Evolutionary conservation across 2,113 vertebrate genomes (phyloP).

Genomic region (Esox niger): DNA sequence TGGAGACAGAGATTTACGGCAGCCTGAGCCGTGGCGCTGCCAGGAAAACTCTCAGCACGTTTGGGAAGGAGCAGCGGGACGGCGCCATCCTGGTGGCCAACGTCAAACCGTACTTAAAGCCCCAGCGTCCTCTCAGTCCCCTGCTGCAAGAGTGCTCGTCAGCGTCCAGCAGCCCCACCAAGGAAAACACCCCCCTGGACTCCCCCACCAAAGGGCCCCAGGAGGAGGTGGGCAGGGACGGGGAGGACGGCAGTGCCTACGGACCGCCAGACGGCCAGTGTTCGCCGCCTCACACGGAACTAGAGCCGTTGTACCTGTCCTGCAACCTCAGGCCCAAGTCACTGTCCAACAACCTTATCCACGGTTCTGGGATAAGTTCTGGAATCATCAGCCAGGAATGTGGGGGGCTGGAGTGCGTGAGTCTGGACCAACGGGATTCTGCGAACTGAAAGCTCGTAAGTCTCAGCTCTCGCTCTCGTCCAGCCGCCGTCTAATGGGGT

Average conservation of each 20-base stretch:
- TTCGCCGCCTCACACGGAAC: constrained; percentile 86
- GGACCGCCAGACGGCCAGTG: constrained; percentile 83
- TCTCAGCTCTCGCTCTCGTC: constrained; percentile 29
- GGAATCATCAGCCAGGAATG: constrained; percentile 70
- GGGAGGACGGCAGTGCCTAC: constrained; percentile 86
- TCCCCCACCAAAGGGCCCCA: constrained; percentile 82
- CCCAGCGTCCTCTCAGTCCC: constrained; percentile 94
- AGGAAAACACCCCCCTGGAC: constrained; percentile 85
- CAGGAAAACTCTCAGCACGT: constrained; percentile 99
- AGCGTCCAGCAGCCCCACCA: constrained; percentile 88
- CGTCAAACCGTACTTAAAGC: constrained; percentile 98
- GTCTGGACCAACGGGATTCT: constrained; percentile 87
- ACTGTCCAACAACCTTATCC: constrained; percentile 80
- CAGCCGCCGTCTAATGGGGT: constrained; percentile 45
- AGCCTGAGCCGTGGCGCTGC: constrained; percentile 89
- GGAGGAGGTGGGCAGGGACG: constrained; percentile 66
- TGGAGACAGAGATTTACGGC: constrained; percentile 96
- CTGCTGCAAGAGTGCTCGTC: constrained; percentile 92
- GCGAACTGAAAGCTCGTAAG: constrained; percentile 75
- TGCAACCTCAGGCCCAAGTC: constrained; percentile 80
- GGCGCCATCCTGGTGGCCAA: constrained; percentile 98
- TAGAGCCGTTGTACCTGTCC: constrained; percentile 73
- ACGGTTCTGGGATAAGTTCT: constrained; percentile 51
- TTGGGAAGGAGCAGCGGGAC: constrained; percentile 97
- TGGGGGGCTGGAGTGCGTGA: constrained; percentile 75